Evolutionary conservation across 1,140 invertebrate species (phyloP).

Genomic region (Bombyx mori): ASM3026992v2 NC_085132.1:11195501-11196000

Average conservation of each 20-base stretch:
- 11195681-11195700: constrained; percentile 40
- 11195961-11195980: no score
- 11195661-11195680: constrained; percentile 34
- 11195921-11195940: no score
- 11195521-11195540: no score
- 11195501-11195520: no score
- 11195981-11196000: no score
- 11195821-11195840: background rate
- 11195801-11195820: constrained; percentile 30
- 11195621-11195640: no score
- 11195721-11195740: constrained; percentile 68
- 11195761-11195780: constrained; percentile 72
- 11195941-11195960: no score
- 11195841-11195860: background rate
- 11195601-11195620: no score
- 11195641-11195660: background rate
- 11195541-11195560: no score
- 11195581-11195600: no score
- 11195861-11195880: background rate
- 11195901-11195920: background rate
- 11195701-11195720: constrained; percentile 53
- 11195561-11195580: no score
- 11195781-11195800: constrained; percentile 74
- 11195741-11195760: constrained; percentile 69
- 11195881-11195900: background rate